These are phyloP conservation scores for Trinorchestia longiramus DNA, from an alignment of 1,140 invertebrate genomes.

Conservation along the genomic window DNA sequence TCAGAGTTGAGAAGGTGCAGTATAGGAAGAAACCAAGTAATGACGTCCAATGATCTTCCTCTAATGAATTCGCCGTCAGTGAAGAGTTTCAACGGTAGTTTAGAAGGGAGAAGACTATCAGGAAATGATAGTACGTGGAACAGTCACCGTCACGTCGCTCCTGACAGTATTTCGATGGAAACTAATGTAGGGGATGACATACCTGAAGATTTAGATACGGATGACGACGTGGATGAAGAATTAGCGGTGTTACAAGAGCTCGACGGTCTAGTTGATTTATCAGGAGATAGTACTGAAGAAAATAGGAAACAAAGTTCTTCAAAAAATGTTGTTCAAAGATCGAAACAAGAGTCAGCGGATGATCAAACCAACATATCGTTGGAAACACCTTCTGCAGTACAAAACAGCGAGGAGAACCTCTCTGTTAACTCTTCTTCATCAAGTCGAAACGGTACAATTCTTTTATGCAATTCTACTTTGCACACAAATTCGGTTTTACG, in stretches of 20 bases:
- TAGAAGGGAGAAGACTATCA: background rate
- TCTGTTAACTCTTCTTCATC: background rate
- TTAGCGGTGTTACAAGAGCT: background rate
- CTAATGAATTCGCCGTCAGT: background rate
- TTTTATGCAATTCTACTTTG: background rate
- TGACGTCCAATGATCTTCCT: background rate
- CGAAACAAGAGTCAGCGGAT: background rate
- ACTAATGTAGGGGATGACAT: slow-evolving; percentile 29
- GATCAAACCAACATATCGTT: background rate
- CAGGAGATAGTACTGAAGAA: background rate
- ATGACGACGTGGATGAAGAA: background rate
- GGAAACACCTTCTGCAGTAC: background rate
- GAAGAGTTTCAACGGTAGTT: background rate
- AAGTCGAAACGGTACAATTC: background rate
- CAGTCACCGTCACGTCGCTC: background rate
- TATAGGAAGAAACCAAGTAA: background rate
- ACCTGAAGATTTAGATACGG: background rate
- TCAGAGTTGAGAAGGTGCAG: background rate
- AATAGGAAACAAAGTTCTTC: background rate
- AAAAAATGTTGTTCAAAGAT: background rate
- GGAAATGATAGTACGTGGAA: slow-evolving; percentile 16
- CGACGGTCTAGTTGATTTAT: background rate
- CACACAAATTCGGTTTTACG: background rate
- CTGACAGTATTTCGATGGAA: background rate
- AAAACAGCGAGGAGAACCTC: background rate